Conservation (phyloP, 2,888 invertebrate species). For the Xylophagus ater region DNA sequence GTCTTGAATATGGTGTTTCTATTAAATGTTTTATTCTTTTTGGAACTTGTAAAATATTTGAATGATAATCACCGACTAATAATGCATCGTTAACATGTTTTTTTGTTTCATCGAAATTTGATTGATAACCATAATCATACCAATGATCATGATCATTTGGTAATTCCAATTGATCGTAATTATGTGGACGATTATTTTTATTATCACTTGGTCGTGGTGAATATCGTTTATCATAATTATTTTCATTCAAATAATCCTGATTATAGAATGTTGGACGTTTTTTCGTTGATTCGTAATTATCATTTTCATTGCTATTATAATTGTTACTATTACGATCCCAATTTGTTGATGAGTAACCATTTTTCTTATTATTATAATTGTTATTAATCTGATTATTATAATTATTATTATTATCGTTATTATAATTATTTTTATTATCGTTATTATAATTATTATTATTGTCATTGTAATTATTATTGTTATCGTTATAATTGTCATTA, state of each 20-base stretch:
- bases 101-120: constrained; percentile 9
- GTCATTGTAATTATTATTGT: constrained; percentile 5
- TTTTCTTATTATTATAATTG: too few species aligned
- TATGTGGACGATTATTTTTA: too few species aligned
- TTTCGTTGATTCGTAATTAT: too few species aligned
- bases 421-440: neutral
- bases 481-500: neutral
- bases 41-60: constrained; percentile 10
- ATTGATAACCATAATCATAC: constrained; percentile 15
- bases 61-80: constrained; percentile 7
- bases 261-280: constrained; percentile 7
- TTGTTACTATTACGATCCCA: too few species aligned
- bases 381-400: too few species aligned
- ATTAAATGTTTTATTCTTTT: neutral
- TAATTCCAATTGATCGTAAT: constrained; percentile 9
- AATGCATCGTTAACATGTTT: constrained; percentile 6
- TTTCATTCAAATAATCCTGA: neutral
- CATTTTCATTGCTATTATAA: too few species aligned
- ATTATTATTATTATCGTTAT: too few species aligned
- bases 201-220: neutral
- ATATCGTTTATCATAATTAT: neutral
- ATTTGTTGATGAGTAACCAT: constrained; percentile 2
- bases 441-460: neutral
- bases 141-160: constrained; percentile 12
- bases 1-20: constrained; percentile 12